Evolutionary conservation across 1,140 invertebrate genomes (phyloP).

Genomic region (Papilio polytes): DNA sequence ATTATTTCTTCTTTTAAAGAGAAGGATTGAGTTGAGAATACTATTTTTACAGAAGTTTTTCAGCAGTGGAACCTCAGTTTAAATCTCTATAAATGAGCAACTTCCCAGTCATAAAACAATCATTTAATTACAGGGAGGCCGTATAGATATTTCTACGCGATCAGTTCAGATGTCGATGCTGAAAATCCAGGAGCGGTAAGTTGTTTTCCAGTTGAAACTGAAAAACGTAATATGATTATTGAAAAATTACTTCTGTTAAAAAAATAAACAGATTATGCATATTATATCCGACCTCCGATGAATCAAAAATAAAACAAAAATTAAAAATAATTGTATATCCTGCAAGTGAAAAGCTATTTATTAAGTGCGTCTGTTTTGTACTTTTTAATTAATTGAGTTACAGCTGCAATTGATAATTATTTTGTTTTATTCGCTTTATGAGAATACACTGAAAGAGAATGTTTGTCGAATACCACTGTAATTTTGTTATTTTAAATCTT

Average conservation of each 20-base stretch:
- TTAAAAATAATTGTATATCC: neutral
- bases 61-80: too few relatives aligned
- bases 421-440: neutral
- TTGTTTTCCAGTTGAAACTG: constrained; percentile 38
- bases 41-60: too few relatives aligned
- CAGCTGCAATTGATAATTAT: neutral
- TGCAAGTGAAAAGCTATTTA: neutral
- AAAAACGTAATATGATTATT: neutral
- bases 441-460: neutral
- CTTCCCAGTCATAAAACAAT: neutral
- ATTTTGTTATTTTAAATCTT: neutral
- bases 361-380: neutral
- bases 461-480: neutral
- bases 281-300: neutral
- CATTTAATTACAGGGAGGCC: constrained; percentile 78
- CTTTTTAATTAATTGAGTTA: constrained; percentile 1
- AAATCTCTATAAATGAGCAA: too few relatives aligned
- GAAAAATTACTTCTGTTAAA: too few relatives aligned
- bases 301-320: neutral
- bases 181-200: constrained; percentile 91
- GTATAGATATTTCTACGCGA: constrained; percentile 95
- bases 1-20: too few relatives aligned
- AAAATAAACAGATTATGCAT: neutral
- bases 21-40: too few relatives aligned
- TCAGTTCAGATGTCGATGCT: constrained; percentile 92